Evolutionary conservation across 2,113 vertebrate genomes (phyloP).

Genomic region (Clinocottus analis): DNA sequence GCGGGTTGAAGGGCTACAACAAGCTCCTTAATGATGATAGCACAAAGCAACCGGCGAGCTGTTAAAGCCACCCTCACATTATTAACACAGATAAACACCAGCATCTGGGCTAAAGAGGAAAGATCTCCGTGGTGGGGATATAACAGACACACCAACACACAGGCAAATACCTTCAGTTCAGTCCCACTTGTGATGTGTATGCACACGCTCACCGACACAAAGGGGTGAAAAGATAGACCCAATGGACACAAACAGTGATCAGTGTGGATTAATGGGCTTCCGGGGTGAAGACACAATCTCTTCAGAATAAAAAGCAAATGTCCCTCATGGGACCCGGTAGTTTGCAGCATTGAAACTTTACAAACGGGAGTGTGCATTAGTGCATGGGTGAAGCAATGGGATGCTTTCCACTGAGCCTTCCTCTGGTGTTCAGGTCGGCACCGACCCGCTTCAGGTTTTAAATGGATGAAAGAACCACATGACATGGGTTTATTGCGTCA

Average conservation of each 20-base stretch:
- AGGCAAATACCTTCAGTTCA: background rate
- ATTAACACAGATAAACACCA: slow-evolving; percentile 71
- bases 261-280: slow-evolving; percentile 39
- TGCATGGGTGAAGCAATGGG: background rate
- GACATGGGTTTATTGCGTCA: no score
- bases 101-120: slow-evolving; percentile 53
- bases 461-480: no score
- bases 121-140: slow-evolving; percentile 19
- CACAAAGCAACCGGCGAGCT: slow-evolving; percentile 49
- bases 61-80: slow-evolving; percentile 68
- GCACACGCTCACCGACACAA: slow-evolving; percentile 6
- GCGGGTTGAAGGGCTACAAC: no score
- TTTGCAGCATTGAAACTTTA: background rate
- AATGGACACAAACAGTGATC: slow-evolving; percentile 26
- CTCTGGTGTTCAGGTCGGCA: no score
- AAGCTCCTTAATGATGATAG: slow-evolving; percentile 74
- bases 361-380: background rate
- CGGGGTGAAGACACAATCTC: slow-evolving; percentile 20
- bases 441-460: no score
- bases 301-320: background rate
- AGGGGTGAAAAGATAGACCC: slow-evolving; percentile 15
- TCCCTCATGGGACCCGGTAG: background rate
- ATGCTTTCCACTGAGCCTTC: background rate
- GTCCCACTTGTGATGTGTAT: background rate
- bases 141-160: slow-evolving; percentile 10